phyloP scores from a whole-genome alignment of 2,113 vertebrate species.

The Pitta sordida region DNA sequence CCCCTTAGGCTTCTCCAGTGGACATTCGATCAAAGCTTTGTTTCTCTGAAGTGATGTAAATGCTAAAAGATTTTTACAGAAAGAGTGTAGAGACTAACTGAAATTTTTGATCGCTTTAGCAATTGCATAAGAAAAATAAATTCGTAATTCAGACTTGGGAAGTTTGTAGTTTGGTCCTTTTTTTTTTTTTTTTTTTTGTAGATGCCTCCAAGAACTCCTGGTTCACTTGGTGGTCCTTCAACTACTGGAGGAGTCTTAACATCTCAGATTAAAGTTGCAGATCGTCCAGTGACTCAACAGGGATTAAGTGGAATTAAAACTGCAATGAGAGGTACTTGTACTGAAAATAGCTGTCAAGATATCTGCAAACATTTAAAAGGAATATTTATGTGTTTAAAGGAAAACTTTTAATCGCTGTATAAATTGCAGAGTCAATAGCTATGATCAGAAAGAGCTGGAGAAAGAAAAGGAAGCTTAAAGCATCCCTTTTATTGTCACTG shows the following conservation, averaged over 20 bases:
- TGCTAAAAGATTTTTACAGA: neutral
- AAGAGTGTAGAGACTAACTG: neutral
- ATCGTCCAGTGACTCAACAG: conserved; percentile 95
- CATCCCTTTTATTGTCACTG: neutral
- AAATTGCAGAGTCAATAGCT: neutral
- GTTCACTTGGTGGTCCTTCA: conserved; percentile 73
- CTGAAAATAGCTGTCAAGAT: neutral
- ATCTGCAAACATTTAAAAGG: neutral
- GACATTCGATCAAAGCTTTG: neutral
- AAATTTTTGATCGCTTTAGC: neutral
- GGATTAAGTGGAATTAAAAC: conserved; percentile 98
- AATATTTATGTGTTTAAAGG: neutral
- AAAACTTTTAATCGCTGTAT: neutral
- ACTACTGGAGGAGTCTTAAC: conserved; percentile 80
- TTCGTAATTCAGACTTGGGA: neutral
- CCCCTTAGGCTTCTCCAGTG: neutral
- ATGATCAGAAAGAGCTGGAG: neutral
- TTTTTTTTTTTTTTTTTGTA: conserved; percentile 38
- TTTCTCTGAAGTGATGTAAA: neutral
- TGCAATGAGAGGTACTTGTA: conserved; percentile 83
- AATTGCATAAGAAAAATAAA: neutral
- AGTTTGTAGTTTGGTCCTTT: neutral
- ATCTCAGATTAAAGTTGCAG: conserved; percentile 91
- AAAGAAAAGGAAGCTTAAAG: neutral
- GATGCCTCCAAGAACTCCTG: conserved; percentile 85